These are phyloP conservation scores for Lucilia sericata DNA, from an alignment of 1,140 invertebrate genomes.

Conservation along the genomic window DNA sequence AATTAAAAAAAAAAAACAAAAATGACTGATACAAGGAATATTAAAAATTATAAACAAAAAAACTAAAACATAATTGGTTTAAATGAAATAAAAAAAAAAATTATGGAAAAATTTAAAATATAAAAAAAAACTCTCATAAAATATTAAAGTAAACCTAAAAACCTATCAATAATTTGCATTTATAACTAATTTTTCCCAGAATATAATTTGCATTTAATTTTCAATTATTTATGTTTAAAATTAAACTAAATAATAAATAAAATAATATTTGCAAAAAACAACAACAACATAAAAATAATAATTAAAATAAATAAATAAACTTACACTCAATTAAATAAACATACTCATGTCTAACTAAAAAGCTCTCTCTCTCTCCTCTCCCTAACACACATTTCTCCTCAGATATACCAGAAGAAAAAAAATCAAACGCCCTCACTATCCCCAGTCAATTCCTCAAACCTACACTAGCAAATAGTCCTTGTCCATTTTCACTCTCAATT, in stretches of 20 bases:
- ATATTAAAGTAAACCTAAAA: neutral
- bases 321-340: slow-evolving; percentile 15
- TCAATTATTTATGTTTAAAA: neutral
- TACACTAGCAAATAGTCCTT: no score
- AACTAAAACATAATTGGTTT: neutral
- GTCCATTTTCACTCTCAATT: no score
- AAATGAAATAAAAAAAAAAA: neutral
- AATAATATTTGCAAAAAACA: slow-evolving; percentile 37
- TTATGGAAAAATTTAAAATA: neutral
- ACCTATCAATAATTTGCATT: slow-evolving; percentile 31
- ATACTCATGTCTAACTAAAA: neutral
- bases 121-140: neutral
- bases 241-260: slow-evolving; percentile 1
- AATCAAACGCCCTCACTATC: no score
- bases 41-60: slow-evolving; percentile 5
- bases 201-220: slow-evolving; percentile 22
- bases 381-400: neutral
- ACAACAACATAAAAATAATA: neutral
- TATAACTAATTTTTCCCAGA: neutral
- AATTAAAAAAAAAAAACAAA: slow-evolving; percentile 22
- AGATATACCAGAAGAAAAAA: no score
- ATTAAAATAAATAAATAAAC: neutral
- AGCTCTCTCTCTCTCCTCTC: neutral
- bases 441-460: no score
- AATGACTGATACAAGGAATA: slow-evolving; percentile 44